phyloP scores from a whole-genome alignment of 2,797 vertebrate species.

The Poeciliopsis gracilis region DNA sequence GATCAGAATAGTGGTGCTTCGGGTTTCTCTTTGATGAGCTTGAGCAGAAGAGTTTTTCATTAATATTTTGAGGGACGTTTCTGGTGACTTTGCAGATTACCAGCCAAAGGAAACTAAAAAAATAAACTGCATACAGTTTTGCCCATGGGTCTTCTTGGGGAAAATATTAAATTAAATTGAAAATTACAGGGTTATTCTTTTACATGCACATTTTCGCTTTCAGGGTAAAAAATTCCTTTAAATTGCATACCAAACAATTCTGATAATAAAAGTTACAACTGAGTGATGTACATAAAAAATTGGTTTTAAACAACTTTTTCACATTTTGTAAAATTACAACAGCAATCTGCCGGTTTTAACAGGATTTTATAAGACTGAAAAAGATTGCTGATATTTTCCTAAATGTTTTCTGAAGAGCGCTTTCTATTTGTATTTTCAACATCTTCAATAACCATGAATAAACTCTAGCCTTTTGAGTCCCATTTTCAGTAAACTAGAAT shows the following conservation, averaged over 20 bases:
- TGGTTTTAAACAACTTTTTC: background rate
- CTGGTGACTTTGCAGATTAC: constrained; percentile 31
- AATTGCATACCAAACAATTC: background rate
- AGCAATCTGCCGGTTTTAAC: background rate
- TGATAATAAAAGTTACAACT: background rate
- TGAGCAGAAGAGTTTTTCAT: constrained; percentile 17
- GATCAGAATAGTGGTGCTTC: constrained; percentile 17
- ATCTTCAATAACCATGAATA: no score
- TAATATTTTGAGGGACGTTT: constrained; percentile 14
- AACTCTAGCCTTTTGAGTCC: background rate
- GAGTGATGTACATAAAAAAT: background rate
- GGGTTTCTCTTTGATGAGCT: constrained; percentile 39
- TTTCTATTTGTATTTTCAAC: no score
- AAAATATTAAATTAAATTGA: constrained; percentile 1
- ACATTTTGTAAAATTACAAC: background rate
- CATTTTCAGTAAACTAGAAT: background rate
- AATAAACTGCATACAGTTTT: background rate
- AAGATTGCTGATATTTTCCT: no score
- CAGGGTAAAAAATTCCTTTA: background rate
- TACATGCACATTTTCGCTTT: background rate
- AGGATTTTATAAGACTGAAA: background rate
- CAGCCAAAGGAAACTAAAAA: constrained; percentile 19
- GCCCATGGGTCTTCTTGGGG: constrained; percentile 2
- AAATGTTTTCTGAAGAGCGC: no score
- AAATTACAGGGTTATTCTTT: background rate